phyloP scores from a whole-genome alignment of 2,797 vertebrate genomes.

The Botia almorhae region DNA sequence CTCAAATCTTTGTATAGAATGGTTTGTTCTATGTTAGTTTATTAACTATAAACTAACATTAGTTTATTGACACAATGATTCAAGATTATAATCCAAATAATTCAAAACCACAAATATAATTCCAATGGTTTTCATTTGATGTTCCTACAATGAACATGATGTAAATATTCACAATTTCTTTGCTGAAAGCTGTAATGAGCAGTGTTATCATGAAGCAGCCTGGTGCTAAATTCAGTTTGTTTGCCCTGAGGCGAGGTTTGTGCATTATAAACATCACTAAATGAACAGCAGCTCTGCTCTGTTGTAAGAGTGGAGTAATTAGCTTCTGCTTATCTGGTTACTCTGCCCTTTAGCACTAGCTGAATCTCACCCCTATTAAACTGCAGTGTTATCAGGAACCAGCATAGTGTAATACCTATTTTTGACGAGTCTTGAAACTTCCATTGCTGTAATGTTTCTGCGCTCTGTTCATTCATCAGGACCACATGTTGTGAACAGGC shows the following conservation, averaged over 20 bases:
- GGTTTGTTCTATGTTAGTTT: neutral
- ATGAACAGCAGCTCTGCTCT: constrained; percentile 44
- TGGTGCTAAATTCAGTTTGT: constrained; percentile 15
- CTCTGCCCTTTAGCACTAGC: constrained; percentile 49
- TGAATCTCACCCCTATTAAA: constrained; percentile 55
- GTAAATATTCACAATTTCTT: constrained; percentile 12
- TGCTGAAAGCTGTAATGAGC: neutral
- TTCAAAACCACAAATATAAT: neutral
- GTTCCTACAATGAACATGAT: constrained; percentile 15
- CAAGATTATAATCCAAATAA: neutral
- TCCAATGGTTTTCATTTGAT: constrained; percentile 24
- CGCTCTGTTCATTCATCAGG: constrained; percentile 6
- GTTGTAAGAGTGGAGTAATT: constrained; percentile 61
- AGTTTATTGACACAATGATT: neutral
- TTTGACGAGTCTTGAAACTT: constrained; percentile 40
- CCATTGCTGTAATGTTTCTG: constrained; percentile 34
- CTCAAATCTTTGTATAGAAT: neutral
- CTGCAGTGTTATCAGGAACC: constrained; percentile 47
- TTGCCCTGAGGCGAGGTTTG: constrained; percentile 47
- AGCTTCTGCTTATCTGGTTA: constrained; percentile 61
- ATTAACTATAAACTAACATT: no score
- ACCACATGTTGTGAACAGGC: constrained; percentile 14
- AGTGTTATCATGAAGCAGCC: constrained; percentile 25
- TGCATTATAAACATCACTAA: constrained; percentile 54
- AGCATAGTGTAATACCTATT: constrained; percentile 35